Conservation (phyloP, 2,797 vertebrate species). For the Lateolabrax maculatus region DNA sequence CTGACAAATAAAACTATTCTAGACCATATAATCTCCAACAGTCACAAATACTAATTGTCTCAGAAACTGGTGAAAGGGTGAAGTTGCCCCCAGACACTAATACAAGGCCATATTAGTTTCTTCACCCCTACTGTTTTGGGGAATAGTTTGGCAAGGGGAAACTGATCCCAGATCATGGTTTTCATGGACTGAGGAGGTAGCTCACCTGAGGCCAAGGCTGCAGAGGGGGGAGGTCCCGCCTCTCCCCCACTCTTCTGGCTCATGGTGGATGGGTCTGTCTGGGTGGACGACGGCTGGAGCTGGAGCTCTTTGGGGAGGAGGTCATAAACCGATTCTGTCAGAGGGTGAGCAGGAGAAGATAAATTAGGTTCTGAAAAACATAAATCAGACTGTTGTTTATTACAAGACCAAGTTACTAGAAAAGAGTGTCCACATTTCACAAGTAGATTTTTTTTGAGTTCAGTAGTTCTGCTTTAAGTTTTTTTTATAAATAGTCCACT, state of each 20-base stretch:
- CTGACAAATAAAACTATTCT: slow-evolving; percentile 16
- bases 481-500: background rate
- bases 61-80: slow-evolving; percentile 62
- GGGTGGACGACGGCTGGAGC: slow-evolving; percentile 92
- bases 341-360: slow-evolving; percentile 46
- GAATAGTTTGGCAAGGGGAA: slow-evolving; percentile 55
- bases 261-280: slow-evolving; percentile 95
- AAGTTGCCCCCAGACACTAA: slow-evolving; percentile 75
- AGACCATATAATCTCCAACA: background rate
- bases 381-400: slow-evolving; percentile 12
- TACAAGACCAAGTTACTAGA: background rate
- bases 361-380: slow-evolving; percentile 49
- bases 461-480: slow-evolving; percentile 1
- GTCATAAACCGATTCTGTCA: slow-evolving; percentile 99
- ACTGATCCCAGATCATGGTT: slow-evolving; percentile 80
- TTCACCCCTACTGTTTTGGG: slow-evolving; percentile 56
- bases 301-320: slow-evolving; percentile 99
- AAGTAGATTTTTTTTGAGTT: background rate
- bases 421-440: background rate
- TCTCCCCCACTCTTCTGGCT: slow-evolving; percentile 99
- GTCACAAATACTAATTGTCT: slow-evolving; percentile 29
- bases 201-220: slow-evolving; percentile 98
- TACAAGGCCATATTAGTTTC: slow-evolving; percentile 38
- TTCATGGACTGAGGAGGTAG: slow-evolving; percentile 68
- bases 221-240: slow-evolving; percentile 94